Evolutionary conservation across 2,797 vertebrate genomes (phyloP), one percentile per base, ranked within the genome.

Genomic region (Oreochromis grahami): DNA sequence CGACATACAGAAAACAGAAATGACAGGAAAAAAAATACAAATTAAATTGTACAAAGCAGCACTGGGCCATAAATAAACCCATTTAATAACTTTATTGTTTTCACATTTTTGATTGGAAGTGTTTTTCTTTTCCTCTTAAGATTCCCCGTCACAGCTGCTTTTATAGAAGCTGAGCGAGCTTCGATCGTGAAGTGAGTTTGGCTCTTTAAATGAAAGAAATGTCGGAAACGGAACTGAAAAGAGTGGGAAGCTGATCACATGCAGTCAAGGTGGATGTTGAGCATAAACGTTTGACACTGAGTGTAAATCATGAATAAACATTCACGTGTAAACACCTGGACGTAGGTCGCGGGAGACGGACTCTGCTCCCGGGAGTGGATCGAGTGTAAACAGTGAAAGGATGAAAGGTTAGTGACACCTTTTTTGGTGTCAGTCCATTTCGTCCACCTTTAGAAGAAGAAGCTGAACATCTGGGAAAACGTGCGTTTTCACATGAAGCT

Each of bases 71-170:
- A 88, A 95, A 93, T 86, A 63, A 89, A 93, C 94, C 95, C 94
- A 90, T 89, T 86, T 82, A 84, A 84, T 89, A 84, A 79, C 83
- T 83, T 72, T 72, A 48, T 72, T 48, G 80, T 87, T 90, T 97
- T 97, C 96, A 96, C 96, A 96, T 97, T 97, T 96, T 90, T 92
- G 83, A 94, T 90, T 90, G 91, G 93, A 96, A 94, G 92, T 32
- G 72, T 51, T 79, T 74, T 32, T 90, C 89, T 90, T 80, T 79
- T 63, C 68, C 84, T 85, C 79, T 79, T 3, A n/a, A 43, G 56
- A 82, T 84, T 76, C 81, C 87, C 80, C 76, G 52, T 88, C 85
- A 84, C 91, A 93, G 89, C 88, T 90, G 90, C 89, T 92, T 83
- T 38, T 63, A 63, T 14, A 88, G 89, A 90, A 91, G 78, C 56